These are phyloP conservation scores for Lasioglossum marginatum DNA, from an alignment of 2,888 invertebrate genomes.

Conservation along the genomic window DNA sequence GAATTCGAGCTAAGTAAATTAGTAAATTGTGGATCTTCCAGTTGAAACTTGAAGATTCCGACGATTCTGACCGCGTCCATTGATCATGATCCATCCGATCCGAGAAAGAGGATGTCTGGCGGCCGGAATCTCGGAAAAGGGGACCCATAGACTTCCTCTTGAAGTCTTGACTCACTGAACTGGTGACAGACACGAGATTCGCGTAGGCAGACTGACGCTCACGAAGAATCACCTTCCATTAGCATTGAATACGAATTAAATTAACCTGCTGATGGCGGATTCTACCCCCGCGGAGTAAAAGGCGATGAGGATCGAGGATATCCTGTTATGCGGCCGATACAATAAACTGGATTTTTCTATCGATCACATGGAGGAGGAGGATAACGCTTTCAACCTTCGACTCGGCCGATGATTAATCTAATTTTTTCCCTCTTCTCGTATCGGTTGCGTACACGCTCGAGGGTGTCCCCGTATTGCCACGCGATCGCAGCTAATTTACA, in stretches of 20 bases:
- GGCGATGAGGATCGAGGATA: slow-evolving; percentile 39
- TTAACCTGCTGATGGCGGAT: slow-evolving; percentile 68
- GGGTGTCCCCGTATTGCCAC: slow-evolving; percentile 29
- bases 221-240: slow-evolving; percentile 69
- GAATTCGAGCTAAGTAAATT: not conserved
- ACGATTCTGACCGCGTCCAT: not conserved
- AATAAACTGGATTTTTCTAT: slow-evolving; percentile 23
- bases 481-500: slow-evolving; percentile 58
- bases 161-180: too few species aligned
- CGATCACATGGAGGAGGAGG: not conserved
- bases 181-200: slow-evolving; percentile 24
- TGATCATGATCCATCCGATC: not conserved
- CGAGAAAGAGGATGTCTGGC: not conserved
- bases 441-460: not conserved
- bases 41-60: not conserved
- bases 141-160: not conserved
- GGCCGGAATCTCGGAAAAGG: not conserved
- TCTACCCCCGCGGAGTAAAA: slow-evolving; percentile 39
- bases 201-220: slow-evolving; percentile 66
- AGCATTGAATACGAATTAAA: slow-evolving; percentile 73
- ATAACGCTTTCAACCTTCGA: not conserved
- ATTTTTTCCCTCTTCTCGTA: slow-evolving; percentile 3
- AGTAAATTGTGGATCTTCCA: not conserved
- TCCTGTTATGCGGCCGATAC: slow-evolving; percentile 34
- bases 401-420: slow-evolving; percentile 41